Base-by-base conservation (phyloP, 2,888 invertebrate genomes). In the Cephus pygmeus region DNA sequence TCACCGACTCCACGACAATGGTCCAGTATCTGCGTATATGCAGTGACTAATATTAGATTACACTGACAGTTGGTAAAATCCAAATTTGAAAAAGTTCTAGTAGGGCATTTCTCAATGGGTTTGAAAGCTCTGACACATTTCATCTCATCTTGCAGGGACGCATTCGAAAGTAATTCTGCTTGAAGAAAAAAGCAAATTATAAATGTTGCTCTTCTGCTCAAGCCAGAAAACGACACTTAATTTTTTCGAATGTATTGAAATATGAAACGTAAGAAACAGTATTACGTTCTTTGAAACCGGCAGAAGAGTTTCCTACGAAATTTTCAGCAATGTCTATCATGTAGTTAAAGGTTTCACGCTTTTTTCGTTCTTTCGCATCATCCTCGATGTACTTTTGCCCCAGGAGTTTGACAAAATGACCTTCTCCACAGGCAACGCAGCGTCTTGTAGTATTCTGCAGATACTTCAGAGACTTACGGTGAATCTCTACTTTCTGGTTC, bases 1-100 rank as follows among this genome's bases (percentile, higher is more conserved):
- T 90, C 89, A 94, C 94, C 93, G 78, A 94, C 93, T 74, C 93
- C 94, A 74, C 92, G 92, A 85, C 94, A 94, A 86, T 95, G 95
- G 0, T 93, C 92, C 68, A 94, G 91, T 73, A 94, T 91, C 86
- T 94, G 93, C 1, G 92, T 92, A 84, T 94, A 95, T 73, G 93
- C 93, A 0, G 93, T 92, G 36, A 91, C 90, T 73, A 95, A 88
- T 80, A 94, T 94, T 15, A 92, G 83, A 56, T 92, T 88, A 86
- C 95, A 95, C 84, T 94, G 93, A 84, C 95, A 95, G 73, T 92
- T 91, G 1, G 91, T 91, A 79, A 94, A 92, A 81, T 94, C 93
- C 6, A 93, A 84, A 0, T 92, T 91, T 0, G 93, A 92, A 81
- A 94, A 94, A 0, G 92, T 92, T 34, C 91, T 86, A 0, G 91